Evolutionary conservation across 2,113 vertebrate genomes (phyloP).

Genomic region (Tauraco erythrolophus): DNA sequence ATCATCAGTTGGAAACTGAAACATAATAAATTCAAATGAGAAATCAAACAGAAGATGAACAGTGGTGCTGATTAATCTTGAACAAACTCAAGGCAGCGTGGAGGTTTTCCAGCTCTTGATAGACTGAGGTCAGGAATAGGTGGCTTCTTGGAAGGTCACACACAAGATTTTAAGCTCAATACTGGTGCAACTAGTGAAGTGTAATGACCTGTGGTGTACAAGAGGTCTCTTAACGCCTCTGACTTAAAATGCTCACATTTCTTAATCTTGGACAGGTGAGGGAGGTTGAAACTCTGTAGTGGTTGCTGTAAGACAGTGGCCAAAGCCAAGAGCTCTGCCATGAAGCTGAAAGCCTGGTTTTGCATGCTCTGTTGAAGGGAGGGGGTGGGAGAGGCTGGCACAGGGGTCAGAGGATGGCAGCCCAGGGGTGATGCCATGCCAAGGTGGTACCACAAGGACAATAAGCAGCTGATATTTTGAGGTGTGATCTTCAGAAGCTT

Average conservation of each 20-base stretch:
- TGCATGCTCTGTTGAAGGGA: background rate
- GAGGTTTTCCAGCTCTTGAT: background rate
- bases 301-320: background rate
- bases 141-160: background rate
- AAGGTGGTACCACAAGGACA: background rate
- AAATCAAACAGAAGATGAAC: slow-evolving; percentile 1
- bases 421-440: accelerated
- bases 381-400: background rate
- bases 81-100: background rate
- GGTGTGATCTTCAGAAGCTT: background rate
- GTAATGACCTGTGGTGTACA: background rate
- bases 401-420: background rate
- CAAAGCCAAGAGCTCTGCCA: background rate
- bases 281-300: background rate
- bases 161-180: background rate
- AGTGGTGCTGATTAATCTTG: slow-evolving; percentile 55
- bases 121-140: background rate
- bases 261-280: background rate
- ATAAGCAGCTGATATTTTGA: background rate
- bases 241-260: background rate
- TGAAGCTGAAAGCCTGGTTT: background rate
- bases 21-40: slow-evolving; percentile 56
- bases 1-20: slow-evolving; percentile 1
- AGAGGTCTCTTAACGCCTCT: background rate
- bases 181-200: background rate